Conservation (phyloP, 2,113 vertebrate species). For the Emydocephalus ijimae region DNA sequence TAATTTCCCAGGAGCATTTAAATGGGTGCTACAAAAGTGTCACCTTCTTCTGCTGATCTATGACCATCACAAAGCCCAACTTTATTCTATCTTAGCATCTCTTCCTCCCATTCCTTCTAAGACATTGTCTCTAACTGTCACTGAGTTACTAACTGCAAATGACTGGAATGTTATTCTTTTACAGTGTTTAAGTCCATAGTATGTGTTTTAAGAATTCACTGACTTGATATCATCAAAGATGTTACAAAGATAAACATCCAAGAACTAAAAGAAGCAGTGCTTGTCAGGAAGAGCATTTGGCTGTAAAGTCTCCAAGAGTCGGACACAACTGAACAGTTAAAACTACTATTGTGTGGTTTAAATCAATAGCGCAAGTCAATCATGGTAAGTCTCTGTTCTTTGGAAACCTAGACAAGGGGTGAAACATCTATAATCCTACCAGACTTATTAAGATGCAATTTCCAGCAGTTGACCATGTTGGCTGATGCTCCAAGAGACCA, state of each 20-base stretch:
- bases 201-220: not conserved
- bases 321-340: not conserved
- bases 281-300: not conserved
- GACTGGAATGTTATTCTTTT: not conserved
- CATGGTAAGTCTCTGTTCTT: not conserved
- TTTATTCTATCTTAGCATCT: constrained; percentile 14
- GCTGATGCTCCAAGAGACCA: not conserved
- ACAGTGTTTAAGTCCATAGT: not conserved
- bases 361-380: not conserved
- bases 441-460: not conserved
- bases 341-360: not conserved
- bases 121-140: not conserved
- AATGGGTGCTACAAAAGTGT: constrained; percentile 30
- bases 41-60: not conserved
- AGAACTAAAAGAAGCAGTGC: not conserved
- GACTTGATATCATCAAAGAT: no score
- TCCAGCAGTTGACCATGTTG: not conserved
- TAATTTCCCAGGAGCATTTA: constrained; percentile 44
- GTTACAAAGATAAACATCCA: not conserved
- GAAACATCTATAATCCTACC: not conserved
- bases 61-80: constrained; percentile 16
- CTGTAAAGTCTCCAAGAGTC: not conserved
- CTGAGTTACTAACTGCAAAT: not conserved
- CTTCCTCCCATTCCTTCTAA: constrained; percentile 2
- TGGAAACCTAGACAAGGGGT: not conserved